Base-by-base conservation (phyloP, 2,113 vertebrate genomes). In the Caloenas nicobarica region DNA sequence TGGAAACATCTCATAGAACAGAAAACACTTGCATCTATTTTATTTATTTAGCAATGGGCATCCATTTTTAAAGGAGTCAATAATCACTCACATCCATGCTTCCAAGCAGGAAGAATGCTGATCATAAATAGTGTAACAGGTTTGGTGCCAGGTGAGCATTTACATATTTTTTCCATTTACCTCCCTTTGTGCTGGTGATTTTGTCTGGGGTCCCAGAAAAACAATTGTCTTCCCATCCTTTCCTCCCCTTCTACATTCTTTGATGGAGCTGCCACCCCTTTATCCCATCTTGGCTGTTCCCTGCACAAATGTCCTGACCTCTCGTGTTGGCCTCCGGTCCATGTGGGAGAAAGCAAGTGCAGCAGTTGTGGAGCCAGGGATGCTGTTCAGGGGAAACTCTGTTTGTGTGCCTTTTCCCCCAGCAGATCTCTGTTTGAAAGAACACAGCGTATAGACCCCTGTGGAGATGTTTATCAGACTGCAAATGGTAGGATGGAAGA, bases 11-110 rank as follows among this genome's bases (percentile, higher is more conserved):
- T 88, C 71, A 51, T 9, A 66, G 88, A 92, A 80, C 46, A 93
- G 65, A 85, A 93, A 70, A 91, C 71, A 70, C 42, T 92, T 82
- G 77, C 40, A 42, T 91, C 89, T 93, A 82, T 89, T 96, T 96
- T 95, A 94, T 96, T 97, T 97, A 93, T 95, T 97, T 83, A 97
- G 83, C 50, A 80, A 85, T 1, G 11, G 42, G 19, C 91, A 93
- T 97, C 56, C 97, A 95, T 96, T 96, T 97, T 96, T 97, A 96
- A 97, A 97, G 65, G 57, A 93, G 87, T 87, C 86, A 83, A 88
- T 94, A 96, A 74, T 92, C 86, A 64, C 87, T 95, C 68, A 28
- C 7, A 21, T 94, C 88, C 81, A 76, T 79, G 65, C 76, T 91
- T 89, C 80, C 57, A 95, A 23, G 85, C 66, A 56, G 74, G 85